Conservation (phyloP, 2,113 vertebrate genomes). For the Rhabdomys dilectus region DNA sequence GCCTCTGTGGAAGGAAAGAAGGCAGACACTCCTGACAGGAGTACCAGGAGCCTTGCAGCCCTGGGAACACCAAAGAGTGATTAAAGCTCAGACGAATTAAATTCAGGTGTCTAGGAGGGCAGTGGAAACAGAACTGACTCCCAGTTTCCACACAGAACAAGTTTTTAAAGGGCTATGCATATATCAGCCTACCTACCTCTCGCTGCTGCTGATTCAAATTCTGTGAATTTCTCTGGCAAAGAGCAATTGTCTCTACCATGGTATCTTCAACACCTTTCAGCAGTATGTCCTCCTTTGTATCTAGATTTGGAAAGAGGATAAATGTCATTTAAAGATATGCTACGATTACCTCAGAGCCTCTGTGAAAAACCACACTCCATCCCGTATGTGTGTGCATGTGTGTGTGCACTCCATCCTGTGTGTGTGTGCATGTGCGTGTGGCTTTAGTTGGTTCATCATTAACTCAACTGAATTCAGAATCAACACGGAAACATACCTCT, state of each 20-base stretch:
- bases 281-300: constrained; percentile 66
- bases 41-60: constrained; percentile 15
- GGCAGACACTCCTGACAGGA: constrained; percentile 4
- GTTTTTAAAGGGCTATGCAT: background rate
- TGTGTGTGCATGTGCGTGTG: background rate
- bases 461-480: background rate
- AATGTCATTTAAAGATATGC: constrained; percentile 20
- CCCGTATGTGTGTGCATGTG: too few relatives aligned
- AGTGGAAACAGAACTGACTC: constrained; percentile 42
- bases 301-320: constrained; percentile 68
- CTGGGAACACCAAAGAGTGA: constrained; percentile 67
- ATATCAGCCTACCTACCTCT: constrained; percentile 94
- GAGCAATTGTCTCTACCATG: constrained; percentile 90
- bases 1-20: constrained; percentile 51
- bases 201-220: constrained; percentile 93
- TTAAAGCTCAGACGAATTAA: constrained; percentile 71
- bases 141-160: constrained; percentile 53
- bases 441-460: background rate
- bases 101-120: constrained; percentile 51
- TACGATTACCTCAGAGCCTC: constrained; percentile 29
- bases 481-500: background rate
- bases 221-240: constrained; percentile 95
- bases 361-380: background rate
- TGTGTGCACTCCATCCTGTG: too few relatives aligned
- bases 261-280: constrained; percentile 89